These are phyloP conservation scores for Conomelus anceps DNA, from an alignment of 2,888 invertebrate genomes.

Conservation along the genomic window DNA sequence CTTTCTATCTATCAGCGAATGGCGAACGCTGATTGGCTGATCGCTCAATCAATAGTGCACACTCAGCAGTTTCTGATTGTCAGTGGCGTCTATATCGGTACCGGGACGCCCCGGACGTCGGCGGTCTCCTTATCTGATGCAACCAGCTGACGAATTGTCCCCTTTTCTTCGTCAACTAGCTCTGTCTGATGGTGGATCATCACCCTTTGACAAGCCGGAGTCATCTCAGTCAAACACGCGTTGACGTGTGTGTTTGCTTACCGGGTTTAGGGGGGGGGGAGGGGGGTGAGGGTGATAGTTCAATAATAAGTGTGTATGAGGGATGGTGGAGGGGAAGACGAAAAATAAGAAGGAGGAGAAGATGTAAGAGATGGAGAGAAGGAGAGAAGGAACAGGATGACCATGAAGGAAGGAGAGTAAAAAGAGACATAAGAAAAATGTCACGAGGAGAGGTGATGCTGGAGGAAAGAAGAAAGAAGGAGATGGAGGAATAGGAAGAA, in stretches of 20 bases:
- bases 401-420: no score
- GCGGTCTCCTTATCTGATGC: background rate
- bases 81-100: no score
- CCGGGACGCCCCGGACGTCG: no score
- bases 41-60: background rate
- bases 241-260: no score
- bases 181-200: no score
- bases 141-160: background rate
- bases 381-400: background rate
- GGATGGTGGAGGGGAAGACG: background rate
- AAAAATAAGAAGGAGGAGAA: no score
- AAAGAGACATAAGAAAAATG: no score
- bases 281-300: background rate
- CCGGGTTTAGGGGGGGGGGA: background rate
- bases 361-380: background rate
- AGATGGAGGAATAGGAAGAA: background rate
- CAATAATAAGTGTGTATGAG: background rate
- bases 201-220: no score
- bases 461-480: no score
- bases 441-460: background rate
- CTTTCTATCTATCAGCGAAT: background rate
- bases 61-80: background rate
- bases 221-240: background rate
- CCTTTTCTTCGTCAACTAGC: background rate
- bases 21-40: background rate